Base-by-base conservation (phyloP, 2,797 vertebrate species). In the Trachops cirrhosus region DNA sequence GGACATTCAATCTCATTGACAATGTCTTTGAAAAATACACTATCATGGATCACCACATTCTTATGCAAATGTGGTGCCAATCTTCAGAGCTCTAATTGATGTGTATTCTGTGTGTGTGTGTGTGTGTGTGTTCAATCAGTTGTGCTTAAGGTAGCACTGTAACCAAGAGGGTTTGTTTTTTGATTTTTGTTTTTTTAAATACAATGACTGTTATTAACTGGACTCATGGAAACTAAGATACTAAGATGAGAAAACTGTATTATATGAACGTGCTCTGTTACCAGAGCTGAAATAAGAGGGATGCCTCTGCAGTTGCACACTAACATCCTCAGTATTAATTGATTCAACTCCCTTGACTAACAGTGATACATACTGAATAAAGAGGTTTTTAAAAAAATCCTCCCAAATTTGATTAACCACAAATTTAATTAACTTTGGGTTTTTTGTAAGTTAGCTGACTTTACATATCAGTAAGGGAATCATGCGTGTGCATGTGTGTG, bases 391-490 rank as follows among this genome's bases (percentile, higher is more conserved):
- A 16, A 18, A 8, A 10, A 52, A 93, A 92, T 79, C 73, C 46
- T 94, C 93, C 68, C 88, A 94, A 96, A 89, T 93, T 96, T 44
- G 88, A 93, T 95, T 86, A 97, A 80, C 62, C 77, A 79, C 85
- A 82, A 85, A 94, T 89, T 26, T 94, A 71, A 96, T 96, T 94
- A 91, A 93, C 82, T 92, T 70, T 86, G 57, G 8, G 5, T 44
- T 88, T 96, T 70, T 80, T 16, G 67, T 84, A 57, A 82, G 89
- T 96, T 85, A 95, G 54, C 78, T 86, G 24, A 71, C 88, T 92
- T 86, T 91, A 29, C 52, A 26, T 91, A 73, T 48, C 26, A 88
- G 78, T 93, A 44, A 62, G 62, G 9, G 32, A 75, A 94, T 44
- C 0, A 0, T 12, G 22, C n/a, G 12, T 87, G 41, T 48, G n/a